phyloP scores from a whole-genome alignment of 2,113 vertebrate species.

The Glaucomys volans region DNA sequence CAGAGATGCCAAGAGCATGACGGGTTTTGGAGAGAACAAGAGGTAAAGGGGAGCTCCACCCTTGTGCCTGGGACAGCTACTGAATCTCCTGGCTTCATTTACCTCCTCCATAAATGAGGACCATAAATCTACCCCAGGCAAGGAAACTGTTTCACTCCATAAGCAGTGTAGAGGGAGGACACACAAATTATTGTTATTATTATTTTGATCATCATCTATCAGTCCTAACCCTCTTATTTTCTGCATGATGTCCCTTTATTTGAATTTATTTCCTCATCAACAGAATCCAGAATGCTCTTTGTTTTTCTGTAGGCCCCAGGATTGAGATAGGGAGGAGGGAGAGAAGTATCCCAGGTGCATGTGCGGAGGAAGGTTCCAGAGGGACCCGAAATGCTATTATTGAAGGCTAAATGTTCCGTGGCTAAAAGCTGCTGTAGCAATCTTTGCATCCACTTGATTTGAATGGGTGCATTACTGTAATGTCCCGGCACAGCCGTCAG shows the following conservation, averaged over 20 bases:
- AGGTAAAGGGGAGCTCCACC: not conserved
- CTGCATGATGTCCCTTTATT: not conserved
- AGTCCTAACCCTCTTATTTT: not conserved
- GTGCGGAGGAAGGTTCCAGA: constrained; percentile 53
- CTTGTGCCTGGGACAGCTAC: not conserved
- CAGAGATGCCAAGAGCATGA: not conserved
- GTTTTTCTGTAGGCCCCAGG: not conserved
- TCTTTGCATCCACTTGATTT: constrained; percentile 77
- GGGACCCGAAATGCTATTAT: constrained; percentile 74
- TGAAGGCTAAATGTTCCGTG: constrained; percentile 80
- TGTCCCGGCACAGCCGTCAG: constrained; percentile 64
- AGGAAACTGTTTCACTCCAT: not conserved
- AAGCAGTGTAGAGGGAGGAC: rapidly evolving
- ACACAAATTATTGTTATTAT: not conserved
- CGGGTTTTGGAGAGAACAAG: not conserved
- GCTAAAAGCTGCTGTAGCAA: constrained; percentile 73
- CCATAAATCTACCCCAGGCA: not conserved
- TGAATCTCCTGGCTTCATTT: not conserved
- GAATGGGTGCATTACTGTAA: constrained; percentile 78
- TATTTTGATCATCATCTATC: not conserved
- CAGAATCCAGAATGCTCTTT: not conserved
- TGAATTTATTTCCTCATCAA: constrained; percentile 38
- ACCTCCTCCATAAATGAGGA: not conserved
- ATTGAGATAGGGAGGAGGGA: not conserved
- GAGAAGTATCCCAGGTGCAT: constrained; percentile 56